A percentile compares a stretch with the other conserved stretches of the same genome.
Evolutionary conservation across 2,888 invertebrate species (phyloP).

Genomic region (Oxystoma pomonae): DNA sequence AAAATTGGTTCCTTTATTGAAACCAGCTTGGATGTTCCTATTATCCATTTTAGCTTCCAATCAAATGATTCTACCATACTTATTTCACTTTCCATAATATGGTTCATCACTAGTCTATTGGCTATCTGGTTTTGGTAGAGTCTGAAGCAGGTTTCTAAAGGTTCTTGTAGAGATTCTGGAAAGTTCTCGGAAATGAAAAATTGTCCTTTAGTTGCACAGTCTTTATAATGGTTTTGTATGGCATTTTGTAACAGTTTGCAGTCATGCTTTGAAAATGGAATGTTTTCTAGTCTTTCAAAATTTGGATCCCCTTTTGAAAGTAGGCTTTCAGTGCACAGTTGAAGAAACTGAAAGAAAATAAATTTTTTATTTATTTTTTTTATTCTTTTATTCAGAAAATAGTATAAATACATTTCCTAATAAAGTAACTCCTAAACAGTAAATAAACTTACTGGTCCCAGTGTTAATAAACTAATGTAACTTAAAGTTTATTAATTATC

Average conservation of each 20-base stretch:
- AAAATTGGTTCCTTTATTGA: conserved; percentile 48
- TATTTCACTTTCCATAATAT: conserved; percentile 39
- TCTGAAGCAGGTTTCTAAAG: conserved; percentile 15
- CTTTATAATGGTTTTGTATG: conserved; percentile 39
- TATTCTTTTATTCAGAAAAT: no score
- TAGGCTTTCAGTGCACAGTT: conserved; percentile 42
- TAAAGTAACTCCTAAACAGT: no score
- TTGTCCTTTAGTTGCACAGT: conserved; percentile 32
- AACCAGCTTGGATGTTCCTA: conserved; percentile 52
- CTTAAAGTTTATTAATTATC: no score
- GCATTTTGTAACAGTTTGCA: not conserved
- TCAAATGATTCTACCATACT: conserved; percentile 49
- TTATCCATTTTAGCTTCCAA: conserved; percentile 53
- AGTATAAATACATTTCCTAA: no score
- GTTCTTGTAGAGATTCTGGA: conserved; percentile 25
- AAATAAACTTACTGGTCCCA: no score
- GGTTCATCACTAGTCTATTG: conserved; percentile 32
- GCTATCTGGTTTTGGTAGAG: conserved; percentile 12
- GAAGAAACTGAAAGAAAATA: conserved; percentile 42
- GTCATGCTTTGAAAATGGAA: not conserved
- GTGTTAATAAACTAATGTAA: no score
- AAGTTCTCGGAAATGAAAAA: conserved; percentile 30
- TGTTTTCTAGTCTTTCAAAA: not conserved
- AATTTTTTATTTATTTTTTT: not conserved
- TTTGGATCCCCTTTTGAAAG: conserved; percentile 19